phyloP scores from a whole-genome alignment of 1,140 invertebrate genomes.

The Gryllus bimaculatus region DNA sequence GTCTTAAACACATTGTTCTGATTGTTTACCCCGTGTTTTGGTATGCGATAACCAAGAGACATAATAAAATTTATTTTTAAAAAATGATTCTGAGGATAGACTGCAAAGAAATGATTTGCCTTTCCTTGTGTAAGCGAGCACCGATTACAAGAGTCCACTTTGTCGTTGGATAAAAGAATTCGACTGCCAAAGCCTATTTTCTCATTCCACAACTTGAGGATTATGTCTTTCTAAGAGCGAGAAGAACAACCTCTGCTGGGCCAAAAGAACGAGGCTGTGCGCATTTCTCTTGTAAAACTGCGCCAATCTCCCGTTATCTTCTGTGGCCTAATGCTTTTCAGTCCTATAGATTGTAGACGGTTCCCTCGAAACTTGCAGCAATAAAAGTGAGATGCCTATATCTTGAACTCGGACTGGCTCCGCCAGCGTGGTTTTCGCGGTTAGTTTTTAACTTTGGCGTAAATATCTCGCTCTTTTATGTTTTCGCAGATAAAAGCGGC shows the following conservation, averaged over 20 bases:
- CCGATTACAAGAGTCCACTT: too few relatives aligned
- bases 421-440: neutral
- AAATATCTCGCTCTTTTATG: slow-evolving; percentile 1
- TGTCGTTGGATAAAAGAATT: too few relatives aligned
- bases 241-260: neutral
- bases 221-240: neutral
- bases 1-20: too few relatives aligned
- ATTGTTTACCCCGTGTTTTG: too few relatives aligned
- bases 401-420: neutral
- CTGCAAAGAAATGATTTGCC: too few relatives aligned
- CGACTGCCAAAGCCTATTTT: too few relatives aligned
- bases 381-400: neutral
- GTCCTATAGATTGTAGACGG: neutral
- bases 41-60: too few relatives aligned
- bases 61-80: too few relatives aligned
- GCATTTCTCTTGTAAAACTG: neutral
- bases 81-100: too few relatives aligned
- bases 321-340: neutral
- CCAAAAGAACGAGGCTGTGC: neutral
- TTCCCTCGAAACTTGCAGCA: neutral
- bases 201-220: too few relatives aligned
- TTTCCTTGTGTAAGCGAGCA: too few relatives aligned
- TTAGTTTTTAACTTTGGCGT: slow-evolving; percentile 1
- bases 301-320: neutral
- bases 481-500: neutral